Base-by-base conservation (phyloP, 2,797 vertebrate genomes). In the Sternotherus odoratus region DNA sequence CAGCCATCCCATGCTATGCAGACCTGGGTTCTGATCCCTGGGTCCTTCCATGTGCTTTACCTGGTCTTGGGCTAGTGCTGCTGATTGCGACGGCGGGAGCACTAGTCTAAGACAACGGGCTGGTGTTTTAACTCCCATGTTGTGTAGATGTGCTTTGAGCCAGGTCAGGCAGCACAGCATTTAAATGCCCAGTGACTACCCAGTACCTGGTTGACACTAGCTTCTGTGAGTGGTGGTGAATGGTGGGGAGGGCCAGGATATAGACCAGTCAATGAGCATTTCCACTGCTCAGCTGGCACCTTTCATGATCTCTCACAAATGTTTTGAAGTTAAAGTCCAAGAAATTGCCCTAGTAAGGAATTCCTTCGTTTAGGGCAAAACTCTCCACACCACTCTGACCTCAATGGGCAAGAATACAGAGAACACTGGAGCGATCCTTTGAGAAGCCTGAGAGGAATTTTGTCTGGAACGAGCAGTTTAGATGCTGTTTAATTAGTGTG, bases 391-490 rank as follows among this genome's bases (percentile, higher is more conserved):
- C 2, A 16, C 8, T 30, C 24, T 75, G 43, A 75, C 43, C 26
- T 17, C 26, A 19, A 3, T 39, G 66, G 36, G 36, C n/a, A 39
- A 39, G 11, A 12, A 12, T 23, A 9, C 21, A 69, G 17, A 39
- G 66, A 39, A 69, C 66, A 6, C 66, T 5, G 3, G 21, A 2
- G 19, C 0, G 36, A 48, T 24, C 11, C 1, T 1, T 6, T 36
- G 30, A 7, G 72, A 0, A 1, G 17, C 17, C 50, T 36, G 57
- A 23, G 51, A 13, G 54, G 16, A 17, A n/a, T n/a, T 30, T 28
- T 0, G 0, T 1, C 3, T 1, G 1, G 16, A 30, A 7, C 16
- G 46, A 33, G 1, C 30, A 10, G 16, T 33, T 43, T n/a, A 15
- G 28, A 54, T 48, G 5, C 10, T 1, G 0, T 23, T 21, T 15